Conservation (phyloP, 2,797 vertebrate genomes). For the Muscicapa comitata region DNA sequence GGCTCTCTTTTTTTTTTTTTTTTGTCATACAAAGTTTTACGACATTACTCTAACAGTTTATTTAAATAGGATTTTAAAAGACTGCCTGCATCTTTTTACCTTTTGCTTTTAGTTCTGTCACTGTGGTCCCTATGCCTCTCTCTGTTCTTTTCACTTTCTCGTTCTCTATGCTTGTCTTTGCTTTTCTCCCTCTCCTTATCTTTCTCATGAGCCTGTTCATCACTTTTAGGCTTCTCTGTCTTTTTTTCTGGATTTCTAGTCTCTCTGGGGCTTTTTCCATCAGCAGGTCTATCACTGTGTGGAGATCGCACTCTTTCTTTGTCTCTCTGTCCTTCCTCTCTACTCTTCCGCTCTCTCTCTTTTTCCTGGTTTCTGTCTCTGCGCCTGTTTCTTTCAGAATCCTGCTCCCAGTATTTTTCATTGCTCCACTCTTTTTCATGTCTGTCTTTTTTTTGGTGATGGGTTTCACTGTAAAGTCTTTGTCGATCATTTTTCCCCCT, state of each 20-base stretch:
- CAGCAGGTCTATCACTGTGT: slow-evolving; percentile 78
- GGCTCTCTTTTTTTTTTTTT: slow-evolving; percentile 38
- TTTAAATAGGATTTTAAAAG: slow-evolving; percentile 57
- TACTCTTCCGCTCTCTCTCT: slow-evolving; percentile 77
- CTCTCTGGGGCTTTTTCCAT: slow-evolving; percentile 76
- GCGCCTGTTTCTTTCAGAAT: slow-evolving; percentile 80
- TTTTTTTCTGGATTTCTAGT: slow-evolving; percentile 81
- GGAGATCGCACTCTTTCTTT: slow-evolving; percentile 74
- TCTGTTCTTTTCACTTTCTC: slow-evolving; percentile 83
- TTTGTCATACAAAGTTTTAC: slow-evolving; percentile 50
- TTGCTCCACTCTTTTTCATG: slow-evolving; percentile 81
- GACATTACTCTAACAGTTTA: slow-evolving; percentile 54
- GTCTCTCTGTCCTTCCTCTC: slow-evolving; percentile 79
- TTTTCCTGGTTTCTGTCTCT: slow-evolving; percentile 78
- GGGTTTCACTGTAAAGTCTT: slow-evolving; percentile 83
- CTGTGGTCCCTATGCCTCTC: slow-evolving; percentile 80
- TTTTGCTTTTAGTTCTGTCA: slow-evolving; percentile 80
- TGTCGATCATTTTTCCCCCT: slow-evolving; percentile 84
- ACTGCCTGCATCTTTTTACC: slow-evolving; percentile 70
- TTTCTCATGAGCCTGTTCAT: slow-evolving; percentile 79
- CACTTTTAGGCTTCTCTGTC: slow-evolving; percentile 77
- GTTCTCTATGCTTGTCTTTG: slow-evolving; percentile 75
- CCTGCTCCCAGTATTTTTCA: slow-evolving; percentile 76
- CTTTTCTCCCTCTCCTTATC: slow-evolving; percentile 76
- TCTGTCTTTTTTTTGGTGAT: slow-evolving; percentile 85